phyloP scores from a whole-genome alignment of 2,888 invertebrate species.

The Willowsia nigromaculata region DNA sequence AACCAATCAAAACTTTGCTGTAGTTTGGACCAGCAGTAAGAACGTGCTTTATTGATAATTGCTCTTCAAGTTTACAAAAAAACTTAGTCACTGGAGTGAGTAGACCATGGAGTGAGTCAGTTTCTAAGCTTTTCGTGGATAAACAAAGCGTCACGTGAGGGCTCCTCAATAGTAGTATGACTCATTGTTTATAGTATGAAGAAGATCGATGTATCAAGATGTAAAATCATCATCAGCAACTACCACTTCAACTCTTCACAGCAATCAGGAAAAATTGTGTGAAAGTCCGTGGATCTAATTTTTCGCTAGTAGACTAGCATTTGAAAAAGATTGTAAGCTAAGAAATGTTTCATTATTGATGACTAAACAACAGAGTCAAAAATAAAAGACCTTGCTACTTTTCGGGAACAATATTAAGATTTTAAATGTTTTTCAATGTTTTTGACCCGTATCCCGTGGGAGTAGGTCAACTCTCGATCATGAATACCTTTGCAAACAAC shows the following conservation, averaged over 20 bases:
- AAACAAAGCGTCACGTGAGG: neutral
- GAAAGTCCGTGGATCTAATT: too few relatives aligned
- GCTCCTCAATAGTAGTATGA: neutral
- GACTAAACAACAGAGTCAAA: too few relatives aligned
- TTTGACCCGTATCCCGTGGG: constrained; percentile 43
- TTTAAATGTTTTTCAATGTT: too few relatives aligned
- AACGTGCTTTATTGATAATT: neutral
- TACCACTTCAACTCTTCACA: too few relatives aligned
- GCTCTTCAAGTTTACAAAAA: constrained; percentile 13
- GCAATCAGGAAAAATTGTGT: too few relatives aligned
- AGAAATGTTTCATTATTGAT: too few relatives aligned
- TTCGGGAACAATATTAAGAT: too few relatives aligned
- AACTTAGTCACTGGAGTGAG: constrained; percentile 45
- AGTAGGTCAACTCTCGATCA: constrained; percentile 41
- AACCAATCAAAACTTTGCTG: neutral
- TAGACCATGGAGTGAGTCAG: neutral
- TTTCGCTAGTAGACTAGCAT: too few relatives aligned
- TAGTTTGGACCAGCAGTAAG: neutral
- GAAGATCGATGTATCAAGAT: neutral
- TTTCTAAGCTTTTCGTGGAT: neutral
- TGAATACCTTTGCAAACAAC: neutral
- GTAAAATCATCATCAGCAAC: too few relatives aligned
- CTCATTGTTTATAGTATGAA: neutral
- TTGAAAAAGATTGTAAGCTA: too few relatives aligned
- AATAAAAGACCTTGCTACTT: too few relatives aligned